Evolutionary conservation across 2,113 vertebrate genomes (phyloP).

Genomic region (Sphyrna mokarran): DNA sequence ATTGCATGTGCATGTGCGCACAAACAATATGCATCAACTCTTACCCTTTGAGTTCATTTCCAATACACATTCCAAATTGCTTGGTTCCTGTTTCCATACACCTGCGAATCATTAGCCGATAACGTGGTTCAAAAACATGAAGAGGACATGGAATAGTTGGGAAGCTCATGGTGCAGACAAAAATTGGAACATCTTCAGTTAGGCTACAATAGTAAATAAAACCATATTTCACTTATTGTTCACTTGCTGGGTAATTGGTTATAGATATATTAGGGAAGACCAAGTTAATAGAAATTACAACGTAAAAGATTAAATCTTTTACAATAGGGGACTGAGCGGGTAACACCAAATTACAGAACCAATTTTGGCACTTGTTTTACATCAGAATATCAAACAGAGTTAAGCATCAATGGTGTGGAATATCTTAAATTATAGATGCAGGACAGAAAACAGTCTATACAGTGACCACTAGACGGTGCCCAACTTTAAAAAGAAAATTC

Average conservation of each 20-base stretch:
- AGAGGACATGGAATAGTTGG: slow-evolving; percentile 84
- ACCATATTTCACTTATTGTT: not conserved
- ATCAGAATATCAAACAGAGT: not conserved
- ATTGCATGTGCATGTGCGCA: not conserved
- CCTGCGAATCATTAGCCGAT: slow-evolving; percentile 84
- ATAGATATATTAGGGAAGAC: not conserved
- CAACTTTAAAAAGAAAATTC: not conserved
- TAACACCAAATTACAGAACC: not conserved
- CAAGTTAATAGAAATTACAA: not conserved
- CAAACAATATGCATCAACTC: slow-evolving; percentile 34
- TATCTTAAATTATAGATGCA: not conserved
- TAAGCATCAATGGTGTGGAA: not conserved
- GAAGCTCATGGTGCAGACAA: slow-evolving; percentile 88
- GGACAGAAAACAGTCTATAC: not conserved
- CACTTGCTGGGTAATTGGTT: not conserved
- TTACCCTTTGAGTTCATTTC: slow-evolving; percentile 79
- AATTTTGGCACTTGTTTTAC: not conserved
- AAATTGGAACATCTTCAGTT: slow-evolving; percentile 90
- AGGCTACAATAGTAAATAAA: slow-evolving; percentile 57
- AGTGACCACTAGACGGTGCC: not conserved
- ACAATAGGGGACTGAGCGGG: not conserved
- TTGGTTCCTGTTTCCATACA: slow-evolving; percentile 88
- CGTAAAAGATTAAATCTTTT: not conserved
- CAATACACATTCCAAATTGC: slow-evolving; percentile 87
- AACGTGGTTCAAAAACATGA: slow-evolving; percentile 84